Base-by-base conservation (phyloP, 1,140 invertebrate species). In the Ditylenchus dipsaci region DNA sequence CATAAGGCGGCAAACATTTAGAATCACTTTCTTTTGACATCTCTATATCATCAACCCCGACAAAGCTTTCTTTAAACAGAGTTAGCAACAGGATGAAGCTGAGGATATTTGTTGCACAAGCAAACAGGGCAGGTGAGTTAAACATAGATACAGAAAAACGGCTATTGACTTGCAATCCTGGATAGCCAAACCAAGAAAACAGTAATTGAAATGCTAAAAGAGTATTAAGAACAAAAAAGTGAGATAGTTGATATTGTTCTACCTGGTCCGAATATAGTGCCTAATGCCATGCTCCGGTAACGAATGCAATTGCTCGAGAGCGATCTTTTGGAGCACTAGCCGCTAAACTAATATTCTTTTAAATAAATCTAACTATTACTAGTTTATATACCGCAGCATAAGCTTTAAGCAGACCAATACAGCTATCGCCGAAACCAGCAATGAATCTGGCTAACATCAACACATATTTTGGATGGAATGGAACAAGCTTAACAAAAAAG, bases 401-500 rank as follows among this genome's bases (percentile, higher is more conserved):
- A 38, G 75, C 75, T n/a, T 72, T 63, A 23, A 61, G 57, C 21
- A 74, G 15, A 8, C 43, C 49, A 53, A 19, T 29, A 9, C 56
- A 38, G 19, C 59, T 76, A n/a, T 30, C 57, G n/a, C 77, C 77
- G 26, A 76, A 56, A 15, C 77, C 77, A 45, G 63, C 66, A 26
- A 80, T 65, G 19, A 73, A 58, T 49, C 77, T 63, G 0, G 63
- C 71, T 23, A 67, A 33, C 11, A 81, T 43, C 45, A 78, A 47
- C 15, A 81, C 30, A 29, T 63, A 56, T 8, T 70, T 43, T 47
- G 19, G 33, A 1, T 1, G 17, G 33, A n/a, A 1, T 42, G 62
- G 1, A 38, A 72, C 68, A 33, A 60, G 63, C 42, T 65, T 78
- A 67, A 69, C 45, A 72, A 81, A 84, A n/a, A 66, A 29, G 23